phyloP scores from a whole-genome alignment of 1,140 invertebrate genomes.

The Hylaeus anthracinus region DNA sequence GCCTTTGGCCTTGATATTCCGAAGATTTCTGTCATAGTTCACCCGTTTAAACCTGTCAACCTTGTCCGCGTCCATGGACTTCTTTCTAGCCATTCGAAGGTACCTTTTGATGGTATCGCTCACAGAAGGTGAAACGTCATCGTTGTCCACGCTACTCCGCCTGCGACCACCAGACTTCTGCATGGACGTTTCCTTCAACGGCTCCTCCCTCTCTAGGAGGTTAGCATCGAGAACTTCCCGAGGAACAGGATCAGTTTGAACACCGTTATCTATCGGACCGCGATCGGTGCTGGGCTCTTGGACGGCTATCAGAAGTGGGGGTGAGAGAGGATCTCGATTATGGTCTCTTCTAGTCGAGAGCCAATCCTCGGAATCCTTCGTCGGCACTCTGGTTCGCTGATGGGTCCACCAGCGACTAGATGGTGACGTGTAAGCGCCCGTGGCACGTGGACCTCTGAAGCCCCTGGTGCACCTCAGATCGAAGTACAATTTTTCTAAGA shows the following conservation, averaged over 20 bases:
- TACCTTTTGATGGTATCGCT: constrained; percentile 92
- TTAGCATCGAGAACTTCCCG: constrained; percentile 81
- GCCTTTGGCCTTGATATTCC: constrained; percentile 91
- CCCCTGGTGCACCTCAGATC: constrained; percentile 86
- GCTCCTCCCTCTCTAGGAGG: constrained; percentile 67
- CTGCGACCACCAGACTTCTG: constrained; percentile 79
- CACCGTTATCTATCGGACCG: constrained; percentile 78
- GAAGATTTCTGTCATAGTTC: constrained; percentile 92
- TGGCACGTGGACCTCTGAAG: constrained; percentile 82
- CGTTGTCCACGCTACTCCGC: constrained; percentile 88
- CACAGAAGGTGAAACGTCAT: constrained; percentile 91
- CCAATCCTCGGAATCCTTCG: constrained; percentile 33
- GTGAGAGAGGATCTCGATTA: constrained; percentile 71
- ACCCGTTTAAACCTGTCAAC: constrained; percentile 91
- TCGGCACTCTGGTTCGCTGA: constrained; percentile 73
- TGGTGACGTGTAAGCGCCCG: constrained; percentile 75
- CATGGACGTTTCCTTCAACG: constrained; percentile 60
- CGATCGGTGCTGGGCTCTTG: constrained; percentile 83
- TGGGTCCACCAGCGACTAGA: constrained; percentile 74
- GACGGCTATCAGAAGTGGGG: constrained; percentile 86
- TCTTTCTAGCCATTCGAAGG: constrained; percentile 91
- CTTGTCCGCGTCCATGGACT: constrained; percentile 90
- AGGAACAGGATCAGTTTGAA: constrained; percentile 84
- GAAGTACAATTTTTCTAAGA: constrained; percentile 87
- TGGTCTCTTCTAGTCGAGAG: constrained; percentile 64